phyloP scores from a whole-genome alignment of 2,888 invertebrate genomes.

The Drosophila barbarae region DNA sequence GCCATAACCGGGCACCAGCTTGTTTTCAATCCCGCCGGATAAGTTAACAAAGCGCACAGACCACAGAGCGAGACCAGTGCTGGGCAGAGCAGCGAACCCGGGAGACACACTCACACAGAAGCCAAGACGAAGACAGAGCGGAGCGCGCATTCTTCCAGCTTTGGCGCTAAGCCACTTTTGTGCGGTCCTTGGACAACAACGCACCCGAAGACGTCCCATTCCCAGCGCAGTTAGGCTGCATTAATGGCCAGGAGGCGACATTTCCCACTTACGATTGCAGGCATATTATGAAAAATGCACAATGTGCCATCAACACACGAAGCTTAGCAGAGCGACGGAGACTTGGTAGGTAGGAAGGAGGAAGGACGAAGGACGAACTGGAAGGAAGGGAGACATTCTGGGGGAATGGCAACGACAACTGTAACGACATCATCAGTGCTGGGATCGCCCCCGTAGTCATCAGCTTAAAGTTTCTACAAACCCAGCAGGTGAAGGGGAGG shows the following conservation, averaged over 20 bases:
- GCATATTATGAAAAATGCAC: slow-evolving; percentile 71
- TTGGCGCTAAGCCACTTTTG: slow-evolving; percentile 48
- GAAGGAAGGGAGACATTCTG: neutral
- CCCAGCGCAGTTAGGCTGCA: slow-evolving; percentile 19
- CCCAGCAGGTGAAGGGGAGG: slow-evolving; percentile 7
- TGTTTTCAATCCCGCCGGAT: slow-evolving; percentile 46
- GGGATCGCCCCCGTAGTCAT: slow-evolving; percentile 39
- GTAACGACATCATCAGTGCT: slow-evolving; percentile 44
- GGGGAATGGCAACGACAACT: slow-evolving; percentile 31
- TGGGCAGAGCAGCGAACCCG: slow-evolving; percentile 6
- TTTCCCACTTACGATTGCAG: slow-evolving; percentile 57
- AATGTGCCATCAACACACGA: slow-evolving; percentile 60
- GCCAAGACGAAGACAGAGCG: neutral
- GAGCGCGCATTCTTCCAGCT: slow-evolving; percentile 33
- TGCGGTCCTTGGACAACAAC: slow-evolving; percentile 24
- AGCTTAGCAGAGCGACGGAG: slow-evolving; percentile 10
- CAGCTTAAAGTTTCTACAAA: slow-evolving; percentile 59
- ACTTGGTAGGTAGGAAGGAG: neutral
- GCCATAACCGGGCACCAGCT: slow-evolving; percentile 26
- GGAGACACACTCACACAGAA: slow-evolving; percentile 1
- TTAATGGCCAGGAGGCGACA: slow-evolving; percentile 37
- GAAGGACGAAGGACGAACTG: too few species aligned
- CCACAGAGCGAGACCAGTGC: slow-evolving; percentile 23
- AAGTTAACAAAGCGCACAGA: slow-evolving; percentile 46
- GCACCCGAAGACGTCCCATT: slow-evolving; percentile 26